Evolutionary conservation across 1,140 invertebrate species (phyloP).

Genomic region (Brachionus rubens): DNA sequence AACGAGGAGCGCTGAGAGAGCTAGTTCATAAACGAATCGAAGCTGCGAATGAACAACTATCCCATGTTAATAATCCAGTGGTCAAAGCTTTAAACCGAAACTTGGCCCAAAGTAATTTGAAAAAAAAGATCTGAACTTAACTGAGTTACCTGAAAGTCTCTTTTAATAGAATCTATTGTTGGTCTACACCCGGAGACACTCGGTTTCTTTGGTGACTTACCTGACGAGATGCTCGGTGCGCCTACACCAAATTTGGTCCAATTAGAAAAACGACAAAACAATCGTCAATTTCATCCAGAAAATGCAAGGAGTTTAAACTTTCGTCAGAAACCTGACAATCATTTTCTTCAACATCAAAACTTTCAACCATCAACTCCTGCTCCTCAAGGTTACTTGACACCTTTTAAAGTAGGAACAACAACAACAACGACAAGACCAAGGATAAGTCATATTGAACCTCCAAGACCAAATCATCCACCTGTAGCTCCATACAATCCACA

Average conservation of each 20-base stretch:
- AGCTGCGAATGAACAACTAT: neutral
- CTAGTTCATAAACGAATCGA: neutral
- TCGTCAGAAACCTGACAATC: neutral
- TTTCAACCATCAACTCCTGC: no score
- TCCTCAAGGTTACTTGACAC: no score
- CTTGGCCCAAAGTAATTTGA: slow-evolving; percentile 1
- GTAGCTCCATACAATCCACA: neutral
- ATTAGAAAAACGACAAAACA: slow-evolving; percentile 3
- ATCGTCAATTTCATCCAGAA: slow-evolving; percentile 1
- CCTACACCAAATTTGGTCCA: neutral
- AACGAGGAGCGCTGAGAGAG: neutral
- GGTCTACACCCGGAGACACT: neutral
- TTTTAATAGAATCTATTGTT: neutral
- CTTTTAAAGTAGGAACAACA: no score
- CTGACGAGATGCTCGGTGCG: neutral
- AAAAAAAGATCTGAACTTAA: no score
- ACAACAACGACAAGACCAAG: no score
- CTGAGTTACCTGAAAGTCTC: no score
- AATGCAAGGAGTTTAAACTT: neutral
- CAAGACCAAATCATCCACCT: neutral
- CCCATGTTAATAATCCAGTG: slow-evolving; percentile 4
- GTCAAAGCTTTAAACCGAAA: neutral
- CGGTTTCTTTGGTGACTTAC: neutral
- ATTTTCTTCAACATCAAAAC: neutral
- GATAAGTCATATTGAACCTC: no score